Base-by-base conservation (phyloP, 2,888 invertebrate genomes). In the Scaptomyza caliginosa region DNA sequence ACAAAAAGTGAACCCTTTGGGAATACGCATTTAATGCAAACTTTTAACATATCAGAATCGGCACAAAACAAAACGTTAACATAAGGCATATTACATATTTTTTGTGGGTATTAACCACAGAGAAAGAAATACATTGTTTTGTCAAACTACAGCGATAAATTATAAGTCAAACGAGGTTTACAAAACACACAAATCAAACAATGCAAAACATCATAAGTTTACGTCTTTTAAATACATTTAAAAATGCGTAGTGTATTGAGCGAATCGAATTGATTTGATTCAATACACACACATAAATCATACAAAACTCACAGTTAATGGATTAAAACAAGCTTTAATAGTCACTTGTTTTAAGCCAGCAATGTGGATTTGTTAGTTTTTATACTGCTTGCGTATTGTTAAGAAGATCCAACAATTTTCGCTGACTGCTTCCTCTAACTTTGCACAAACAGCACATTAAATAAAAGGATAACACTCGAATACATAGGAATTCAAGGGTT, bases 361-460 rank as follows among this genome's bases (percentile, higher is more conserved):
- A 19, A 38, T 52, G 16, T 24, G 28, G 19, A 38, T 38, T 24
- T n/a, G 38, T 5, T 13, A 38, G 11, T 26, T 52, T 13, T 46
- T 39, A 55, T 58, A 55, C 63, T 45, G 46, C 17, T 43, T 39
- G 39, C 6, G 26, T 30, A 11, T 43, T 36, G 26, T 10, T 57
- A 32, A 30, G n/a, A n/a, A 43, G 45, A 36, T 1, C 6, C 19
- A 45, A 19, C 24, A 24, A 16, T 17, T 11, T 4, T 30, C 16
- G 17, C 38, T 34, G 39, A 23, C 6, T 3, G 11, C 36, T 6
- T 7, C 46, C 30, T 60, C 36, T 38, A 62, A 36, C 32, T 23
- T 36, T 16, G n/a, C 4, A 16, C 43, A 63, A 51, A 63, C 54
- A 55, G 64, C 64, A 68, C 30, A 8, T 59, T 55, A 36, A 46